Conservation (phyloP, 2,113 vertebrate species). For the Aspiorhynchus laticeps region DNA sequence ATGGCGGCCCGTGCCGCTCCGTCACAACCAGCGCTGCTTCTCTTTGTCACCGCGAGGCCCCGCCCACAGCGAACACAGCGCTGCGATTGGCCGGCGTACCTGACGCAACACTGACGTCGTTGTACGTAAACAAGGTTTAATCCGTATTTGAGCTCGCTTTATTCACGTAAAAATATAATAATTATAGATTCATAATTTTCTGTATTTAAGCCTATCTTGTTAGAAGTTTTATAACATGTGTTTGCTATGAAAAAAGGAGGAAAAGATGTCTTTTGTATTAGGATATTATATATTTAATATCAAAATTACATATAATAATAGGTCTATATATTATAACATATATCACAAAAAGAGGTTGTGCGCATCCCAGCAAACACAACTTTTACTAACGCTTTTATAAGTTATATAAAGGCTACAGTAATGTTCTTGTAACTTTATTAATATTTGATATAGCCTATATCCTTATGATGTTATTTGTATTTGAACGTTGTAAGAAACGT, state of each 20-base stretch:
- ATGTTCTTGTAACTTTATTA: neutral
- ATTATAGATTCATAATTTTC: neutral
- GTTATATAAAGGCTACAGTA: too few relatives aligned
- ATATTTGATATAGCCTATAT: neutral
- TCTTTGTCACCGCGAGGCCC: conserved; percentile 45
- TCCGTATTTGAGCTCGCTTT: too few relatives aligned
- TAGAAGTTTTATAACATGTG: neutral
- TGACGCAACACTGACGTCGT: neutral
- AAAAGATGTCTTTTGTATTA: neutral
- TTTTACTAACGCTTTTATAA: too few relatives aligned
- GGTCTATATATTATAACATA: neutral
- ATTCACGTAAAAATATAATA: neutral
- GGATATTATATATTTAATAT: neutral
- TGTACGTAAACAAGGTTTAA: neutral
- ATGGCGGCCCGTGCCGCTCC: conserved; percentile 68
- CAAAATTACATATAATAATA: neutral
- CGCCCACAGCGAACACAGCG: neutral
- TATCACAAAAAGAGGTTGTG: neutral
- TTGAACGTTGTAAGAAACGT: too few relatives aligned
- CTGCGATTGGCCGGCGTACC: neutral
- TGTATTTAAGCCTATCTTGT: neutral
- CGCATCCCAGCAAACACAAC: neutral
- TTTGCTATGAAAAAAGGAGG: too few relatives aligned
- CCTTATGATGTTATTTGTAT: too few relatives aligned
- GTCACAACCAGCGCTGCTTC: conserved; percentile 55